Conservation (phyloP, 2,113 vertebrate species). For the Gasterosteus nipponicus region DNA sequence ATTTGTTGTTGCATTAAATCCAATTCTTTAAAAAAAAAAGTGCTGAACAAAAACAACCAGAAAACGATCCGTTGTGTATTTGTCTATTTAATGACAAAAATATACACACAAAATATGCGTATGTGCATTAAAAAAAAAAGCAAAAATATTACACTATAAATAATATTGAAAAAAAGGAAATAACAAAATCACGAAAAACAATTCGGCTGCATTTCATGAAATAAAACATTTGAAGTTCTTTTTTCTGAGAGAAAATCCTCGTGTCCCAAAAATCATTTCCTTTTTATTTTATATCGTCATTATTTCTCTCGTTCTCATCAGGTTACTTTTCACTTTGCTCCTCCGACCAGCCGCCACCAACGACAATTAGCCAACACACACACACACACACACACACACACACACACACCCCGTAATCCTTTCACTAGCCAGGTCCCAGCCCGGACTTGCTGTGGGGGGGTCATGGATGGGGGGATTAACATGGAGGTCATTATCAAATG, state of each 20-base stretch:
- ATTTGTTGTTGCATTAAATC: not conserved
- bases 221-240: too few species aligned
- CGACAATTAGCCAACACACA: constrained; percentile 52
- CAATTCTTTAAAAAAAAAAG: not conserved
- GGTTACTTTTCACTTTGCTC: constrained; percentile 25
- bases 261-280: too few species aligned
- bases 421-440: constrained; percentile 80
- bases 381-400: constrained; percentile 35
- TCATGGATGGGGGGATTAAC: constrained; percentile 79
- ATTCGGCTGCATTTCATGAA: too few species aligned
- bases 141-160: too few species aligned
- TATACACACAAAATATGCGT: too few species aligned
- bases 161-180: too few species aligned
- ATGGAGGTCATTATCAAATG: constrained; percentile 85
- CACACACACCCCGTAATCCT: constrained; percentile 79
- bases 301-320: constrained; percentile 6
- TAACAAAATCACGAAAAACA: too few species aligned
- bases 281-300: too few species aligned
- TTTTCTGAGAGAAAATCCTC: too few species aligned
- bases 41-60: not conserved
- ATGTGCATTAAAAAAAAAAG: too few species aligned
- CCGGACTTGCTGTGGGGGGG: constrained; percentile 22
- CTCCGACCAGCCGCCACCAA: constrained; percentile 40
- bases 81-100: not conserved
- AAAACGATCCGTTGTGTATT: not conserved